A percentile compares a stretch with the other conserved stretches of the same genome.
Conservation (phyloP, 2,888 invertebrate genomes). For the Volucella inanis region DNA sequence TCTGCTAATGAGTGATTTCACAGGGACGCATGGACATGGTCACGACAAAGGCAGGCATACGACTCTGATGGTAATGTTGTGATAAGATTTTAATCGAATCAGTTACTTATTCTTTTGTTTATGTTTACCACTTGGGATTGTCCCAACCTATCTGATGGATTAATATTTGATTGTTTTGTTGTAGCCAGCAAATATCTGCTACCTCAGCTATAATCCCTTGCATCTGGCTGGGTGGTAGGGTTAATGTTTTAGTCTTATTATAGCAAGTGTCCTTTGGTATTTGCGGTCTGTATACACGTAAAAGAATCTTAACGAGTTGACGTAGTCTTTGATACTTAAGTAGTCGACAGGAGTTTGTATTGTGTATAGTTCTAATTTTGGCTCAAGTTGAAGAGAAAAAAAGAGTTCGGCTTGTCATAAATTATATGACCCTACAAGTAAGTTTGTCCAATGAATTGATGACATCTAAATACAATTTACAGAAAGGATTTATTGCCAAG, state of each 20-base stretch:
- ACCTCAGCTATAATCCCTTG: too few species aligned
- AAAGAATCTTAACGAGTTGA: too few species aligned
- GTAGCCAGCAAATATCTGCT: not conserved
- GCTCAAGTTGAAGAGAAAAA: too few species aligned
- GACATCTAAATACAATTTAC: too few species aligned
- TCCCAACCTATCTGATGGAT: slow-evolving; percentile 20
- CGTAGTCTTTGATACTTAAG: too few species aligned
- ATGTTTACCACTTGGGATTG: slow-evolving; percentile 25
- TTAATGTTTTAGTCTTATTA: slow-evolving; percentile 3
- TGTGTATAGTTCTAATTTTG: too few species aligned
- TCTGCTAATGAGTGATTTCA: slow-evolving; percentile 41
- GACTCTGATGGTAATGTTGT: not conserved
- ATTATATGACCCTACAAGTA: too few species aligned
- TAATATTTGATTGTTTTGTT: slow-evolving; percentile 33
- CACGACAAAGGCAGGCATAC: slow-evolving; percentile 2
- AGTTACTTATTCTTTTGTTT: slow-evolving; percentile 14
- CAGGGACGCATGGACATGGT: not conserved
- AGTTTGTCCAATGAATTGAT: too few species aligned
- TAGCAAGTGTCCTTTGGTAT: slow-evolving; percentile 34
- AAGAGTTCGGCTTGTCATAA: too few species aligned
- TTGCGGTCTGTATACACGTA: not conserved
- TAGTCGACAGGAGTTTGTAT: too few species aligned
- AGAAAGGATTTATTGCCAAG: too few species aligned
- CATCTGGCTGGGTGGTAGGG: too few species aligned
- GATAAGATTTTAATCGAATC: slow-evolving; percentile 39